A percentile compares a stretch with the other conserved stretches of the same genome.
Conservation (phyloP, 2,888 invertebrate genomes). For the Rhorus exstirpatorius region DNA sequence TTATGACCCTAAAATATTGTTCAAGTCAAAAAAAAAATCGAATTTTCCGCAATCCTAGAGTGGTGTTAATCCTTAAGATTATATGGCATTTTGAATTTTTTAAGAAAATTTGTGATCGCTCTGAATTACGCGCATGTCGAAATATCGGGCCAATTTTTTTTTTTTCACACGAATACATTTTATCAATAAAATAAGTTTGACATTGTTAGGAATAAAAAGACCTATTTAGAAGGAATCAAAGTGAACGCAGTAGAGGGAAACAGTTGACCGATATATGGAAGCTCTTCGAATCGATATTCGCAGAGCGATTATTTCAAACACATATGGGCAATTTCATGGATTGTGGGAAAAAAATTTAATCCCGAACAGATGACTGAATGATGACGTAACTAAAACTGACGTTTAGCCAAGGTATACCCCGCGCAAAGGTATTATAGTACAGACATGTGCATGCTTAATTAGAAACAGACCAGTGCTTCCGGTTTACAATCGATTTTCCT, state of each 20-base stretch:
- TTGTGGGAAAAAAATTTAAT: not conserved
- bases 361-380: not conserved
- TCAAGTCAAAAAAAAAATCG: too few relatives aligned
- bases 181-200: too few relatives aligned
- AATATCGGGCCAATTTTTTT: too few relatives aligned
- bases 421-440: slow-evolving; percentile 11
- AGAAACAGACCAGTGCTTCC: slow-evolving; percentile 32
- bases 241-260: not conserved
- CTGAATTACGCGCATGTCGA: too few relatives aligned
- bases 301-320: not conserved
- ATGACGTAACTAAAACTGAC: slow-evolving; percentile 27
- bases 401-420: slow-evolving; percentile 30
- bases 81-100: too few relatives aligned
- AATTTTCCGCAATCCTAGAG: too few relatives aligned
- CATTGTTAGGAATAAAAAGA: too few relatives aligned
- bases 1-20: too few relatives aligned
- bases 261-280: not conserved
- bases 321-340: not conserved
- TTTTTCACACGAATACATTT: too few relatives aligned
- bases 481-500: slow-evolving; percentile 55
- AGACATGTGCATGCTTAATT: slow-evolving; percentile 49
- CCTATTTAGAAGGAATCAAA: not conserved
- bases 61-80: too few relatives aligned
- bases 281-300: not conserved
- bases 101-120: too few relatives aligned